A percentile compares a stretch with the other conserved stretches of the same genome.
Evolutionary conservation across 2,113 vertebrate genomes (phyloP).

Genomic region (Apeltes quadracus): DNA sequence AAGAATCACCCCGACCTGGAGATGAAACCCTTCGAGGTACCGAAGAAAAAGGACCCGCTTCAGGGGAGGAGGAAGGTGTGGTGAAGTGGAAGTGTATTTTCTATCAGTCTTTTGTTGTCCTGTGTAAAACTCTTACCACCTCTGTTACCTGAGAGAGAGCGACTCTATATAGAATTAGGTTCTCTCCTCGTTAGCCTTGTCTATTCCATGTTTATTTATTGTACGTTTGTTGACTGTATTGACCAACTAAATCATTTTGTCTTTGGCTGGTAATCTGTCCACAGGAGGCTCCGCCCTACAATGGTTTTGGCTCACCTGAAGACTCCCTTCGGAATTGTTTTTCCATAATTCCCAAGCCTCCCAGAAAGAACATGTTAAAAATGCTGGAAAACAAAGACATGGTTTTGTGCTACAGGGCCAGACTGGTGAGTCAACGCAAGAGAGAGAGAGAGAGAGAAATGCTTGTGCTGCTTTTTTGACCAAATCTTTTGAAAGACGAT

Average conservation of each 20-base stretch:
- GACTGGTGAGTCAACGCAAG: conserved; percentile 81
- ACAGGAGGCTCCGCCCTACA: conserved; percentile 91
- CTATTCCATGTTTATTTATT: not conserved
- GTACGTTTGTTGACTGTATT: not conserved
- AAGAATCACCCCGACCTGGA: conserved; percentile 83
- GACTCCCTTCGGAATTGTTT: conserved; percentile 94
- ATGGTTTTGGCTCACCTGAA: conserved; percentile 90
- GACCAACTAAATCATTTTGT: not conserved
- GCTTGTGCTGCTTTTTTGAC: not conserved
- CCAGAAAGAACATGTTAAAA: conserved; percentile 86
- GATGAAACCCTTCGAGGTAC: conserved; percentile 77
- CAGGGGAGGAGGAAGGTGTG: conserved; percentile 59
- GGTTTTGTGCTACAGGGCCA: conserved; percentile 85
- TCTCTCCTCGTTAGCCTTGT: not conserved
- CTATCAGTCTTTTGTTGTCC: not conserved
- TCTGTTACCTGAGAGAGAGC: not conserved
- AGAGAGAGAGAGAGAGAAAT: no score
- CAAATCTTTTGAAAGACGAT: not conserved
- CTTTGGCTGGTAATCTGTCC: not conserved
- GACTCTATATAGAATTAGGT: not conserved
- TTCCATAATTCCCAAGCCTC: conserved; percentile 85
- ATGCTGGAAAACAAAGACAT: conserved; percentile 87
- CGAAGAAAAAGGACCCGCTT: conserved; percentile 45
- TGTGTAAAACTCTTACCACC: not conserved
- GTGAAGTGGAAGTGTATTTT: conserved; percentile 5